Evolutionary conservation across 1,140 invertebrate genomes (phyloP), one percentile per base, ranked within the genome.

Genomic region (Pogonognathellus flavescens): DNA sequence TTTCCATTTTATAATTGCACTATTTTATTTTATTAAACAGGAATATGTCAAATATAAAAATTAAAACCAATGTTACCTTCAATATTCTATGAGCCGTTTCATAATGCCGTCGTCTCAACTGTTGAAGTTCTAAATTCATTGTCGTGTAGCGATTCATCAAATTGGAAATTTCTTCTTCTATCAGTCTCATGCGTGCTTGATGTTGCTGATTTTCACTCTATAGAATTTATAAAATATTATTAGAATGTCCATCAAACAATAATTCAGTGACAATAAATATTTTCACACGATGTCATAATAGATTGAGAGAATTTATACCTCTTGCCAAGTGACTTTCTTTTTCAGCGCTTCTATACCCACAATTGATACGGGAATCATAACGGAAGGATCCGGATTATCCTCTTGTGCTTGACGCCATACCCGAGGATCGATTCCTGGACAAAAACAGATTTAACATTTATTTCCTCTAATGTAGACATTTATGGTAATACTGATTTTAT

Each of bases 301-400:
- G 13, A 57, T 14, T 72, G 50, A 0, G 50, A 52, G 7, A 31
- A 70, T 16, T 55, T 8, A 9, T 85, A 87, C 87, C 83, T 89
- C 83, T 84, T 91, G 96, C 87, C 94, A 94, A 82, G 95, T 93
- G n/a, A 96, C 93, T 52, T 97, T 93, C 90, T 94, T 94, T 89
- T 97, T 95, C 0, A 98, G 92, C 90, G 96, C 94, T 66, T 93
- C 92, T 89, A 98, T 98, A 0, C 98, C 97, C 87, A 98, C 94
- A 90, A 99, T 95, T 2, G 97, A 96, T 4, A 97, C 95, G 8
- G 88, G 86, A 89, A 98, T 95, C 83, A 97, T 96, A 88, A 95
- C 94, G 50, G 94, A 93, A 10, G 96, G 93, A 91, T 88, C 86
- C 18, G 88, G 88, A 83, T 88, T 86, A 92, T 91, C 25, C 92